Percentiles rank a stretch among this genome's conserved stretches.
Evolutionary conservation across 2,797 vertebrate genomes (phyloP).

Genomic region (Rhincodon typus): DNA sequence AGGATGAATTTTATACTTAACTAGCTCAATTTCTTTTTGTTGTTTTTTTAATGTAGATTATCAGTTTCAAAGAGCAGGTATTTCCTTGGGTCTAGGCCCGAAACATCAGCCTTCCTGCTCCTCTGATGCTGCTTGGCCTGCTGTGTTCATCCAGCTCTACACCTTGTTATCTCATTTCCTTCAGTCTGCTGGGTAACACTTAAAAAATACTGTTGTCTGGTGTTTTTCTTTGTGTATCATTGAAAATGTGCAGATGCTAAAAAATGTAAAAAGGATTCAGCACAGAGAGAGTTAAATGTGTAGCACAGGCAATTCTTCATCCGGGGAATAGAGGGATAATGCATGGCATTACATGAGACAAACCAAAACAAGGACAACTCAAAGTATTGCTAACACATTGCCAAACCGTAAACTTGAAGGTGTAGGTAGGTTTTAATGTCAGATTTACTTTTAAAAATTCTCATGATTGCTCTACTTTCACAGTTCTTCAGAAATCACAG

Average conservation of each 20-base stretch:
- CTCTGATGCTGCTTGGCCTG: too few species aligned
- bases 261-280: neutral
- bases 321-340: neutral
- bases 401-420: constrained; percentile 1
- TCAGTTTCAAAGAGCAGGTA: neutral
- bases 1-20: neutral
- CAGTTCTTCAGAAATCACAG: neutral
- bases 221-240: neutral
- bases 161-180: too few species aligned
- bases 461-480: neutral
- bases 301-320: neutral
- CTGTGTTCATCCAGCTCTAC: too few species aligned
- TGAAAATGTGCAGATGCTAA: neutral
- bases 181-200: too few species aligned
- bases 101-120: too few species aligned
- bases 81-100: neutral
- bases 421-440: neutral
- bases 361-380: neutral
- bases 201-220: neutral
- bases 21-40: neutral
- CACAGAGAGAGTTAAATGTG: neutral
- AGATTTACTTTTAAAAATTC: neutral
- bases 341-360: constrained; percentile 13
- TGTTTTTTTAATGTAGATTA: too few species aligned
- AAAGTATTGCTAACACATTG: neutral